Base-by-base conservation (phyloP, 2,797 vertebrate species). In the Lerista edwardsae region DNA sequence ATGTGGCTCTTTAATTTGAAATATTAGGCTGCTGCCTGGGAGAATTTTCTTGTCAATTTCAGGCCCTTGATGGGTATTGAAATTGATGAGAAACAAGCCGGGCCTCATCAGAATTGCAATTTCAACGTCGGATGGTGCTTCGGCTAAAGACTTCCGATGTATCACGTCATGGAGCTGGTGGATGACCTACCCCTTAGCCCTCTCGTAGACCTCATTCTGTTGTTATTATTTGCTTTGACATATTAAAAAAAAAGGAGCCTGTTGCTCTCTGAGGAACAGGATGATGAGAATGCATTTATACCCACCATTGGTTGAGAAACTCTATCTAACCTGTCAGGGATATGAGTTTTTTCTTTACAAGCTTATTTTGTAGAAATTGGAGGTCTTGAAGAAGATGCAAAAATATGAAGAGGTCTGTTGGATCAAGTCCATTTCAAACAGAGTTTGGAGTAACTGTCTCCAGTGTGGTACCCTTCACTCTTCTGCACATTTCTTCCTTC, bases 41-140 rank as follows among this genome's bases (percentile, higher is more conserved):
- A 80, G 74, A 64, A 47, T 72, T 59, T 81, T 76, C 74, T 64
- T 71, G 79, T 77, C 84, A 64, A 81, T 71, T 76, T 86, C 34
- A n/a, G n/a, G 72, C 31, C 19, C 41, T 51, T 39, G 55, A n/a
- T 44, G 29, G 55, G 3, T n/a, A 62, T 81, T 81, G 79, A 75
- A 69, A 86, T 76, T 71, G 79, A 86, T 82, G 79, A 86, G 65
- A 31, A 23, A 9, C 25, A 36, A 29, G 27, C 39, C 10, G 39
- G 31, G 79, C 65, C 31, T 51, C 74, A 5, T 21, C 15, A 25
- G 55, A 55, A 27, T 72, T 81, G 67, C 44, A 39, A 72, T 86
- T 82, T 71, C 75, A 62, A 41, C 72, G 65, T 77, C 55, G 19
- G 79, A 27, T 29, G 11, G 74, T 19, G 34, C 15, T 31, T 3